Evolutionary conservation across 2,113 vertebrate genomes (phyloP).

Genomic region (Paracanthobrama guichenoti): DNA sequence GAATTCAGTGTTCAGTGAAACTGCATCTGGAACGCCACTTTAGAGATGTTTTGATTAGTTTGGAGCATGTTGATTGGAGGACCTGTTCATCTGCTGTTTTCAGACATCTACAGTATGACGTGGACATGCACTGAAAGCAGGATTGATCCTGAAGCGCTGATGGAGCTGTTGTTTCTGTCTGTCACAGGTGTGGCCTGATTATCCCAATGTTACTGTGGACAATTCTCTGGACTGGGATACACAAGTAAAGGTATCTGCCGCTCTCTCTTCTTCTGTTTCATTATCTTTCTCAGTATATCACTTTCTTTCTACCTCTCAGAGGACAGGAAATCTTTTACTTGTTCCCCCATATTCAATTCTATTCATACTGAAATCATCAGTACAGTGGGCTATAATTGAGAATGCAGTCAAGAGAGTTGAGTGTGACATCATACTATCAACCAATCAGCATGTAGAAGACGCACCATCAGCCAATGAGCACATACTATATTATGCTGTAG

Average conservation of each 20-base stretch:
- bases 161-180: background rate
- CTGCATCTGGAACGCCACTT: background rate
- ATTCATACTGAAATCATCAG: background rate
- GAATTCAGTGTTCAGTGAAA: background rate
- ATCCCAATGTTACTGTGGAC: conserved; percentile 75
- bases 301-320: background rate
- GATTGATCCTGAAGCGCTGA: background rate
- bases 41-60: background rate
- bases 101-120: background rate
- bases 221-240: conserved; percentile 79
- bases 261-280: background rate
- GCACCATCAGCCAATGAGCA: background rate
- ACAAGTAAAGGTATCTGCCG: conserved; percentile 78
- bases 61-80: background rate
- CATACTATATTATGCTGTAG: background rate
- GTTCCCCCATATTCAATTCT: conserved; percentile 14
- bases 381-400: conserved; percentile 23
- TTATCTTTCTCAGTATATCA: background rate
- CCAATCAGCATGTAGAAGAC: conserved; percentile 37
- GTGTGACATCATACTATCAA: conserved; percentile 8
- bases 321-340: background rate
- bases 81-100: background rate
- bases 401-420: conserved; percentile 16
- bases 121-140: background rate
- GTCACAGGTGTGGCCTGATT: conserved; percentile 88